Percentiles rank a stretch among this genome's conserved stretches.
phyloP scores from a whole-genome alignment of 2,888 invertebrate species.

The Adela reaumurella region DNA sequence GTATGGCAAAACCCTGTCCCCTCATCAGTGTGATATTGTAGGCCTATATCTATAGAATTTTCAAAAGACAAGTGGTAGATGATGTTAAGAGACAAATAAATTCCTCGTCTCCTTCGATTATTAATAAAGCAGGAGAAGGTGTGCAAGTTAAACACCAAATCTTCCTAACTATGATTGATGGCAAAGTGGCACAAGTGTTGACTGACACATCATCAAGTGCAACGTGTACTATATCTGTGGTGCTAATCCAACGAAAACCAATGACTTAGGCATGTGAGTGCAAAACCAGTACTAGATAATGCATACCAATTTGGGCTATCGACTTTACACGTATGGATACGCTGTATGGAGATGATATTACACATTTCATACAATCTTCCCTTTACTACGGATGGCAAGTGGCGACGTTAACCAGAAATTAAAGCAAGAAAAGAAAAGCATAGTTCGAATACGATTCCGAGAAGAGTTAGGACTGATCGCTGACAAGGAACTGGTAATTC shows the following conservation, averaged over 20 bases:
- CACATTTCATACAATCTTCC: conserved; percentile 11
- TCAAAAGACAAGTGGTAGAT: conserved; percentile 11
- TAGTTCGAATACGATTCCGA: conserved; percentile 1
- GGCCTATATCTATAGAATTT: conserved; percentile 9
- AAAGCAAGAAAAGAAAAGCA: conserved; percentile 1
- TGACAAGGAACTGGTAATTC: conserved; percentile 11
- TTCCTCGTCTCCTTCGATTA: conserved; percentile 8
- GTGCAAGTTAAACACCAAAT: conserved; percentile 12
- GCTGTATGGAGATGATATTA: conserved; percentile 10
- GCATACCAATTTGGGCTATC: conserved; percentile 7
- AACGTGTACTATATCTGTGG: conserved; percentile 9
- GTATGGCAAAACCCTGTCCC: conserved; percentile 13
- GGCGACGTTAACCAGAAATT: background rate
- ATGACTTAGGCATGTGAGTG: conserved; percentile 9
- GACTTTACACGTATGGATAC: conserved; percentile 11
- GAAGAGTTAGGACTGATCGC: conserved; percentile 2
- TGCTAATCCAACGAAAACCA: conserved; percentile 12
- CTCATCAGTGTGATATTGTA: conserved; percentile 10
- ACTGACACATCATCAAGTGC: conserved; percentile 9
- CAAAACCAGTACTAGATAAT: conserved; percentile 5
- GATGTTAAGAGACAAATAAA: conserved; percentile 8
- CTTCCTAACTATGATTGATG: conserved; percentile 16
- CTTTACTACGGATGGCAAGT: conserved; percentile 2
- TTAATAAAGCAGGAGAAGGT: conserved; percentile 8
- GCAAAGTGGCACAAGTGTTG: conserved; percentile 12